Evolutionary conservation across 2,797 vertebrate species (phyloP).

Genomic region (Acanthornis magna): DNA sequence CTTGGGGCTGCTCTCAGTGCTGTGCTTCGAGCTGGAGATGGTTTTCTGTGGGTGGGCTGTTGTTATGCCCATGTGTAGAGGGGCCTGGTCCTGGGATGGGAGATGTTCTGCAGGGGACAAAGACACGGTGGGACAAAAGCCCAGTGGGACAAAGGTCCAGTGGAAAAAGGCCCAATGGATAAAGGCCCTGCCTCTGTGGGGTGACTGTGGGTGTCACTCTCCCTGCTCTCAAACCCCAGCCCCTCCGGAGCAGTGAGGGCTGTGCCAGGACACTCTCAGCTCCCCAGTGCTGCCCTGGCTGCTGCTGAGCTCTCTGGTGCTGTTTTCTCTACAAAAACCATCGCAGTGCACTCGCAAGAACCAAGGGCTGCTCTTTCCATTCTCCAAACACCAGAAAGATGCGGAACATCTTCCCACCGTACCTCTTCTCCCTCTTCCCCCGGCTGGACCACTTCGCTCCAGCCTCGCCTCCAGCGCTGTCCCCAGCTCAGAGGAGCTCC

Average conservation of each 20-base stretch:
- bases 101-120: not conserved
- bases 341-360: not conserved
- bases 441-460: not conserved
- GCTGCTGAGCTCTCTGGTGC: not conserved
- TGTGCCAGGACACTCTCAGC: not conserved
- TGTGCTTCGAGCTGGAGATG: not conserved
- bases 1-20: not conserved
- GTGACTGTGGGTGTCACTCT: fast-evolving
- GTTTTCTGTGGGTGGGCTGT: fast-evolving
- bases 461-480: not conserved
- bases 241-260: fast-evolving
- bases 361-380: not conserved
- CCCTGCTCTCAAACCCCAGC: not conserved
- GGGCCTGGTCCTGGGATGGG: fast-evolving
- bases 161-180: fast-evolving
- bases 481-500: not conserved
- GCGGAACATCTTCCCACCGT: fast-evolving
- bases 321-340: not conserved
- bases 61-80: fast-evolving
- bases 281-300: not conserved
- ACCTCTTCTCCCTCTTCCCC: not conserved
- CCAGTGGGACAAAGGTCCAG: fast-evolving
- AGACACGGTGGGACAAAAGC: not conserved
- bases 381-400: not conserved
- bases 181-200: not conserved